These are phyloP conservation scores for Girardinus metallicus DNA, from an alignment of 2,797 vertebrate genomes.

Conservation along the genomic window DNA sequence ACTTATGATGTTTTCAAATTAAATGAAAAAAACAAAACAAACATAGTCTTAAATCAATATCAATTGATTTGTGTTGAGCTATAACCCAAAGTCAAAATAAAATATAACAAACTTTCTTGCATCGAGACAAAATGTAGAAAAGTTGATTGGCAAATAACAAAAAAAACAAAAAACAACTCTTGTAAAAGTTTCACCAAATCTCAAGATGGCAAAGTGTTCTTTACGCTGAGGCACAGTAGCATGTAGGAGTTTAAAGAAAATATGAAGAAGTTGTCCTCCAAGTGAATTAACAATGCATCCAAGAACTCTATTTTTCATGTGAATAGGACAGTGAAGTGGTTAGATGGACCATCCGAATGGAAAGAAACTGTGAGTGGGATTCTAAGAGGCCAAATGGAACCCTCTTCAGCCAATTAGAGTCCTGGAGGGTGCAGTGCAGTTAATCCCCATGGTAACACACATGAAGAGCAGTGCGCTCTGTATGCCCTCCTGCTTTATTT, in stretches of 20 bases:
- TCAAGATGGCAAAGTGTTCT: conserved; percentile 10
- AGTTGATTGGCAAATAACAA: background rate
- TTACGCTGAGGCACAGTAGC: conserved; percentile 3
- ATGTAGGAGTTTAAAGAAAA: conserved; percentile 11
- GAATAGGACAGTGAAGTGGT: conserved; percentile 64
- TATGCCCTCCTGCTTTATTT: conserved; percentile 54
- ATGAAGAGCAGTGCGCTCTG: conserved; percentile 67
- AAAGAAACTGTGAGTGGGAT: conserved; percentile 61
- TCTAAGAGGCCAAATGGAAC: conserved; percentile 68
- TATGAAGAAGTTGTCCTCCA: conserved; percentile 30
- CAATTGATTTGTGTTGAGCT: background rate
- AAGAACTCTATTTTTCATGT: conserved; percentile 59
- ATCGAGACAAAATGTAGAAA: background rate
- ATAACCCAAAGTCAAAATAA: background rate
- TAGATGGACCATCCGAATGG: conserved; percentile 55
- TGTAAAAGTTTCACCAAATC: background rate
- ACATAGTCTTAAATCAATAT: background rate
- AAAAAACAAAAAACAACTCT: background rate
- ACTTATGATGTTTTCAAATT: background rate
- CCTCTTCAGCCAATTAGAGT: conserved; percentile 70
- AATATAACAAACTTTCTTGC: background rate
- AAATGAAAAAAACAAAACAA: background rate
- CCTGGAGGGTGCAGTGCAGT: conserved; percentile 59
- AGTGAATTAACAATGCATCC: conserved; percentile 38
- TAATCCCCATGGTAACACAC: conserved; percentile 78